phyloP scores from a whole-genome alignment of 2,888 invertebrate species.

The Tricholauxania praeusta region DNA sequence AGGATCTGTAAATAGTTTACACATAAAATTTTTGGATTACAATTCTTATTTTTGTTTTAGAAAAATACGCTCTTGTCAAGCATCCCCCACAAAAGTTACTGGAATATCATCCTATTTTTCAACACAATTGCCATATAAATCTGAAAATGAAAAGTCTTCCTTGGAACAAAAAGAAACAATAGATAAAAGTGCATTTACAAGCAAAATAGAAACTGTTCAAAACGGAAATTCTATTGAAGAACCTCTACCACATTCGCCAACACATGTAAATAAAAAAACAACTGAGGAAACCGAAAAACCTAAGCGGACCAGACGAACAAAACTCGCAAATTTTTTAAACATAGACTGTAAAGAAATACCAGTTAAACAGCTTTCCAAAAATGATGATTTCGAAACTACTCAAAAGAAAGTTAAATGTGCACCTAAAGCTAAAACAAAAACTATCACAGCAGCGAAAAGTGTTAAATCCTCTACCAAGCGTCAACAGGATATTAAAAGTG shows the following conservation, averaged over 20 bases:
- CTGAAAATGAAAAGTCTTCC: neutral
- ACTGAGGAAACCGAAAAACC: neutral
- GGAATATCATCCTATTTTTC: conserved; percentile 56
- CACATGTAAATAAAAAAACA: neutral
- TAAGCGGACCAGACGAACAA: conserved; percentile 45
- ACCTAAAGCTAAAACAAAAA: conserved; percentile 39
- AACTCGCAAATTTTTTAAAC: conserved; percentile 48
- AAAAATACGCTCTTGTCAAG: conserved; percentile 42
- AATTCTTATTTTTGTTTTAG: conserved; percentile 38
- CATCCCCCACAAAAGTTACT: conserved; percentile 34
- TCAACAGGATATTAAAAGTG: conserved; percentile 61
- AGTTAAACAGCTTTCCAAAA: conserved; percentile 33
- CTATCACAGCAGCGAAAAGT: conserved; percentile 33
- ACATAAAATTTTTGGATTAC: conserved; percentile 17
- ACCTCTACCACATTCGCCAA: neutral
- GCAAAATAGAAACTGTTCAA: too few relatives aligned
- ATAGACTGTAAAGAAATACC: conserved; percentile 37
- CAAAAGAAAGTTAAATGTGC: conserved; percentile 53
- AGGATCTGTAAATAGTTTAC: neutral
- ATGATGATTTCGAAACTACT: conserved; percentile 49
- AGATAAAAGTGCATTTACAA: too few relatives aligned
- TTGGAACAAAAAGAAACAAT: neutral
- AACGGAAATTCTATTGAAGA: too few relatives aligned
- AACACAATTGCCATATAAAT: conserved; percentile 32
- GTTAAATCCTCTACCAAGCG: conserved; percentile 46